Evolutionary conservation across 2,888 invertebrate genomes (phyloP), one percentile per base, ranked within the genome.

Genomic region (Acrobasis repandana): DNA sequence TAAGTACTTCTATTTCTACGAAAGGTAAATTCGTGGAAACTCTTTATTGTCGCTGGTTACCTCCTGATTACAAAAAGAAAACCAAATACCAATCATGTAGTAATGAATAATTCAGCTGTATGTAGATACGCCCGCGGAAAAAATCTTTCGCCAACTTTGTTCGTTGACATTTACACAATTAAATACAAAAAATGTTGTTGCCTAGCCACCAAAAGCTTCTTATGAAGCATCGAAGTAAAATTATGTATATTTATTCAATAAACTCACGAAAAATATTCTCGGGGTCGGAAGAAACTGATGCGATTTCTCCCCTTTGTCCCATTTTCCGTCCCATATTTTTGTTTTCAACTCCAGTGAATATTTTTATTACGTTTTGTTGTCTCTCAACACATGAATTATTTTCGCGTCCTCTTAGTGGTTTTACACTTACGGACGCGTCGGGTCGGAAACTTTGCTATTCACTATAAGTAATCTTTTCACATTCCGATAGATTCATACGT

Each of bases 211-310:
- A 74, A 78, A 83, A 85, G 75, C 80, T 76, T 79, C 80, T 79
- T 77, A 72, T 72, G 74, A 75, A 72, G 74, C 79, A 81, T 80
- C 79, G 81, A 78, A 82, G 77, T 75, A 72, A 84, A 81, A 85
- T 84, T 87, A 88, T 85, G 86, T 87, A 86, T 83, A 87, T 86
- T 86, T 88, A 86, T 86, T 87, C 86, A 86, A 88, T 85, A 86
- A 86, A 86, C 77, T 78, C 82, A 75, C 82, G 78, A 85, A 86
- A 82, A 86, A 84, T 85, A 83, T 85, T 80, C 83, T 74, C 77
- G 76, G 83, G 79, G 83, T 83, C 77, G 82, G 70, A 75, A 82
- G 82, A 82, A 82, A 86, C 80, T 83, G 84, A 85, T 85, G 81
- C 80, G 81, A 83, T 85, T 84, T 47, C 82, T 76, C 79, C 80